Evolutionary conservation across 2,113 vertebrate genomes (phyloP).

Genomic region (Psophia crepitans): DNA sequence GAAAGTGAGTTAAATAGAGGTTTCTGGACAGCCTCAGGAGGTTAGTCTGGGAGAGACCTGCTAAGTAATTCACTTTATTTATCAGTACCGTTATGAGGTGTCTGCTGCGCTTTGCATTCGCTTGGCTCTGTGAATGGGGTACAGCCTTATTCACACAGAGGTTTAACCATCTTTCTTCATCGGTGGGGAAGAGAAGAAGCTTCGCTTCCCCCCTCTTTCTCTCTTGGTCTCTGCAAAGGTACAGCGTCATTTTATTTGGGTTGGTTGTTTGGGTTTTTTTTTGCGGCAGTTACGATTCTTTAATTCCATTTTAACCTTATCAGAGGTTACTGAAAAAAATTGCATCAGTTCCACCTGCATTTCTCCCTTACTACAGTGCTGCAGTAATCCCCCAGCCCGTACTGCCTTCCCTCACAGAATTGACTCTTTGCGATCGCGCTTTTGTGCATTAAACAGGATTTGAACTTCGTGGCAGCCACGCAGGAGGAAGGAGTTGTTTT

Average conservation of each 20-base stretch:
- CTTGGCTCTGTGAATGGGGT: neutral
- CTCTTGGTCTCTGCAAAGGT: neutral
- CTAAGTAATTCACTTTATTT: constrained; percentile 49
- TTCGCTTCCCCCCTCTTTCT: neutral
- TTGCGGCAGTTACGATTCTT: neutral
- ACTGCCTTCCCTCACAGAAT: neutral
- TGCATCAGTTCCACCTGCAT: neutral
- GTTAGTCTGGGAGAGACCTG: neutral
- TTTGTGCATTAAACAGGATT: neutral
- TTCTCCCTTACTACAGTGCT: neutral
- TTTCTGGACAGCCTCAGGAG: constrained; percentile 40
- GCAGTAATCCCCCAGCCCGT: neutral
- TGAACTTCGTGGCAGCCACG: neutral
- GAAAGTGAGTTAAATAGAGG: constrained; percentile 36
- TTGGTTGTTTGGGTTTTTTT: neutral
- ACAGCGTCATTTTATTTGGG: neutral
- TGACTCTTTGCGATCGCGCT: neutral
- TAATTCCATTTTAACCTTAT: neutral
- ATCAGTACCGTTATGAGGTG: neutral
- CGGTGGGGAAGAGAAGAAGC: neutral
- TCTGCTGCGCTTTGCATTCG: constrained; percentile 8
- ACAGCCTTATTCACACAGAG: neutral
- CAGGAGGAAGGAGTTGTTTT: neutral
- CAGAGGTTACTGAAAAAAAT: neutral
- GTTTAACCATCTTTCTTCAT: neutral